phyloP scores from a whole-genome alignment of 2,888 invertebrate species.

The Hirtodrosophila confusa region DNA sequence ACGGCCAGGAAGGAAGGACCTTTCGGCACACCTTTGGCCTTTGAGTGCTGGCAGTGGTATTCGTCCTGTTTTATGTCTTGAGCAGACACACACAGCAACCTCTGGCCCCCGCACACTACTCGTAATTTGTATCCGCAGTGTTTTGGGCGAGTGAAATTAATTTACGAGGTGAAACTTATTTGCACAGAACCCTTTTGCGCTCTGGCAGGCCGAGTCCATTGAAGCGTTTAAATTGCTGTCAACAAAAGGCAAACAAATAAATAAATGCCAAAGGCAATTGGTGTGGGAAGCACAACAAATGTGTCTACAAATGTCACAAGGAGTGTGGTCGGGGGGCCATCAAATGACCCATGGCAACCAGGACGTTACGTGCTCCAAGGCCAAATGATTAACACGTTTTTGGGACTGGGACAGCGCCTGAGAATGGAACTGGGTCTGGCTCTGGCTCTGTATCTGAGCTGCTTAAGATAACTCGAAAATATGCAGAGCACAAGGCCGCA shows the following conservation, averaged over 20 bases:
- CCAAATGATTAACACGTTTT: conserved; percentile 75
- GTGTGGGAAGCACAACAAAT: conserved; percentile 58
- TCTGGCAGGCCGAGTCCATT: conserved; percentile 58
- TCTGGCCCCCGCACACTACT: background rate
- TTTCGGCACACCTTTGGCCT: conserved; percentile 40
- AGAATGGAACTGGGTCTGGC: background rate
- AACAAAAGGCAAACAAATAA: conserved; percentile 79
- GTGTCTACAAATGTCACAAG: conserved; percentile 58
- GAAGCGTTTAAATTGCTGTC: conserved; percentile 80
- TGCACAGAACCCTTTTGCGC: conserved; percentile 74
- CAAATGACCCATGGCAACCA: conserved; percentile 70
- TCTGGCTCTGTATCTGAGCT: conserved; percentile 19
- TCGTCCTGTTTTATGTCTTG: conserved; percentile 11
- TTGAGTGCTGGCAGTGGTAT: background rate
- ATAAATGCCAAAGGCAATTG: conserved; percentile 62
- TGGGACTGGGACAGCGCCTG: background rate
- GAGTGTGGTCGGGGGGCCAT: conserved; percentile 7
- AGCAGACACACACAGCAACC: background rate
- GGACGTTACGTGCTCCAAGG: conserved; percentile 59
- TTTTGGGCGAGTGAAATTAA: conserved; percentile 63
- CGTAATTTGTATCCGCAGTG: conserved; percentile 64
- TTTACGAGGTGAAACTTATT: conserved; percentile 78
- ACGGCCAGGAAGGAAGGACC: conserved; percentile 1
- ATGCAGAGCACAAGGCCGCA: conserved; percentile 36
- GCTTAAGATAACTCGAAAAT: conserved; percentile 49